Evolutionary conservation across 1,140 invertebrate genomes (phyloP), one percentile per base, ranked within the genome.

Genomic region (Pseudobourletiella spinata): DNA sequence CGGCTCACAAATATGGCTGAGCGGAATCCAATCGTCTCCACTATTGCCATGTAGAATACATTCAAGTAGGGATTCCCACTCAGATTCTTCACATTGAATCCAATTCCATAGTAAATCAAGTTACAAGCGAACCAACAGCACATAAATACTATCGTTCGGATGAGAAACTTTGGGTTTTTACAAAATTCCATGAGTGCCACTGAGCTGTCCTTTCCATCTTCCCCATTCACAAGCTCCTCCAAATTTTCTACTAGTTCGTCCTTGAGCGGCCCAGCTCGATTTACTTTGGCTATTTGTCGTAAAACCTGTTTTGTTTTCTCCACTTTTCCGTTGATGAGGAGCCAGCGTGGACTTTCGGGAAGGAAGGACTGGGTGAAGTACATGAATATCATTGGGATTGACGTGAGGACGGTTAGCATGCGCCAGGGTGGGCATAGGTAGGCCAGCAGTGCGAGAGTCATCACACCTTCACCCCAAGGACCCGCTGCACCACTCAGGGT

Each of bases 281-380:
- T 67, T 59, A 57, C 59, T n/a, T 30, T 43, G 15, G 66, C 66
- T 26, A 67, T 65, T 43, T 67, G 30, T 16, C 43, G 20, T 16
- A 67, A 52, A 20, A 64, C 59, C 43, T 61, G 44, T 50, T 57
- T 60, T 2, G 66, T 63, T 63, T 67, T 63, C 25, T 64, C 39
- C n/a, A 55, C 48, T 22, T 58, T 58, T 20, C 48, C 50, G 4
- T 67, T 57, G 3, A 50, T 18, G 8, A 67, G 44, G 11, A 67
- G 57, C 52, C 54, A 67, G 1, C 66, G 54, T 26, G 66, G 66
- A 52, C 62, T 64, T 39, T 67, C 66, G 18, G 66, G 66, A 14
- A 67, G 25, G 35, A 29, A 57, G 30, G 54, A 46, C 11, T 63
- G 57, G 8, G 61, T 54, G 1, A 48, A n/a, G 46, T 57, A 57